These are phyloP conservation scores for Plecotus auritus DNA, from an alignment of 2,113 vertebrate genomes.

Conservation along the genomic window DNA sequence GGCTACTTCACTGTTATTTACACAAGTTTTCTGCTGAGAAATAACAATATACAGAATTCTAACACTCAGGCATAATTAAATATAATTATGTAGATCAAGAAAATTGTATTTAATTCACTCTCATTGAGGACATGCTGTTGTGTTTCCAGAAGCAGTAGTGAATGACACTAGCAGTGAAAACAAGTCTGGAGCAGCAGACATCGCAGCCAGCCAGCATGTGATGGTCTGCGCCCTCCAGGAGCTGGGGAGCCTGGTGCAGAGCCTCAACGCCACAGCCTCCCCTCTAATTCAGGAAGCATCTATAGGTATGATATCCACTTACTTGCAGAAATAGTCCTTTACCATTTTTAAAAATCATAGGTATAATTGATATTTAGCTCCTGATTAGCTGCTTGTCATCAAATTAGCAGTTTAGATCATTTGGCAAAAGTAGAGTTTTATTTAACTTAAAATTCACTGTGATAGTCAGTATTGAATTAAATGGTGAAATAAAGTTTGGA, in stretches of 20 bases:
- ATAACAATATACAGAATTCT: neutral
- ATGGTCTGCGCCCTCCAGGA: conserved; percentile 99
- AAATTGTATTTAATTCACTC: neutral
- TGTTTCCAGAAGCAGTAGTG: conserved; percentile 91
- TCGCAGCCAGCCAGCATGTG: conserved; percentile 96
- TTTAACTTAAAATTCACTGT: conserved; percentile 22
- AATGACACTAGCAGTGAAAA: conserved; percentile 95
- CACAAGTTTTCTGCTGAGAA: neutral
- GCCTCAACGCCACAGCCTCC: conserved; percentile 94
- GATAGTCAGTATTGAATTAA: conserved; percentile 6
- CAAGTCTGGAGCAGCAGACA: conserved; percentile 92
- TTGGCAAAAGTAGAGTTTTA: neutral
- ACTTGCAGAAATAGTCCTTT: neutral
- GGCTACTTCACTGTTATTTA: neutral
- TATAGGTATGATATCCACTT: conserved; percentile 83
- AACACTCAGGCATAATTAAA: neutral
- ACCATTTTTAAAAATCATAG: neutral
- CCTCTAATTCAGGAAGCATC: conserved; percentile 97
- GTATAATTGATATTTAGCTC: neutral
- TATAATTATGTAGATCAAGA: neutral
- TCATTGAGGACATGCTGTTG: neutral
- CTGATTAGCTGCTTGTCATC: neutral
- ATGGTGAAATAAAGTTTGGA: neutral
- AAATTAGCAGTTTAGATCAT: neutral
- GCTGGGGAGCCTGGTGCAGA: conserved; percentile 96